Base-by-base conservation (phyloP, 2,797 vertebrate genomes). In the Phalloptychus januarius region DNA sequence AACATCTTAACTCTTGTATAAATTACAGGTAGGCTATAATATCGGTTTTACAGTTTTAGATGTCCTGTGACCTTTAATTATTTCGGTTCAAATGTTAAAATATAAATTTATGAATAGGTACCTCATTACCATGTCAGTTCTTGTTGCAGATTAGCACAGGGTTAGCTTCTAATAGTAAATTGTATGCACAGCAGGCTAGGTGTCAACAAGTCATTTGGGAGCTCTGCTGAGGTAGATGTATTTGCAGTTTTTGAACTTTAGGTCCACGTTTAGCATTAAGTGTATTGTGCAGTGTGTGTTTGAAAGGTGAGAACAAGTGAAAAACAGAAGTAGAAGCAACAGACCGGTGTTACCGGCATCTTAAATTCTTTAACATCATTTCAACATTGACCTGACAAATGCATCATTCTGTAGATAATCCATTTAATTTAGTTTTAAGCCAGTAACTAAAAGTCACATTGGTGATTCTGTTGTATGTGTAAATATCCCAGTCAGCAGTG, bases 1-100 rank as follows among this genome's bases (percentile, higher is more conserved):
- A 54, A 38, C 2, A 10, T 8, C 4, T 25, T 81, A 4, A 0
- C 10, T n/a, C 25, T 50, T 7, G 8, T 38, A 31, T 78, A 42
- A 71, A 61, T 63, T 3, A 75, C 74, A 84, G 90, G 86, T 90
- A 58, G 86, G 84, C 8, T 38, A 0, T 58, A 76, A 74, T 52
- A 2, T 69, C 40, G 2, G 25, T 13, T 70, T n/a, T n/a, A 70
- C 25, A 44, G 23, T 16, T 70, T 44, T 44, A 31, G 15, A 15
- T 31, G 5, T 61, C 5, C 13, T n/a, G 10, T n/a, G 12, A n/a
- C 13, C 10, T 70, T 44, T 13, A 44, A 28, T 15, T 40, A 44
- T 70, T n/a, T 70, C 0, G 13, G 40, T 70, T 65, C 63, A 4
- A 65, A 38, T 38, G 4, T 65, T n/a, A 44, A 70, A 70, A 28